Evolutionary conservation across 2,888 invertebrate species (phyloP).

Genomic region (Osmoderma eremita): DNA sequence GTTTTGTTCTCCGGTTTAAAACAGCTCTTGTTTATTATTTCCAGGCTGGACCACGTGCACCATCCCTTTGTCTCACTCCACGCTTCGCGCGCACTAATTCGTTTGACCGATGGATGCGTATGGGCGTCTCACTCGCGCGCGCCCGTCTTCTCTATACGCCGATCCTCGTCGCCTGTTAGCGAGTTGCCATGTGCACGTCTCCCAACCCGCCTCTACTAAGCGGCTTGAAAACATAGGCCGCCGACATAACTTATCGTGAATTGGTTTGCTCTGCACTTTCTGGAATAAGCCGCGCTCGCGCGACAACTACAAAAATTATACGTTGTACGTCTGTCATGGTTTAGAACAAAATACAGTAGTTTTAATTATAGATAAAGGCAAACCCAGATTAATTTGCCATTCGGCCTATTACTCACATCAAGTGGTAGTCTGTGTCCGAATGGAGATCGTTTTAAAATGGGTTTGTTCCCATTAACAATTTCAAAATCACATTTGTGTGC

Average conservation of each 20-base stretch:
- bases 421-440: not conserved
- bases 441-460: not conserved
- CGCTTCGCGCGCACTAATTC: constrained; percentile 45
- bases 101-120: constrained; percentile 48
- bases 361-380: constrained; percentile 25
- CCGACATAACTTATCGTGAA: constrained; percentile 55
- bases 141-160: constrained; percentile 21
- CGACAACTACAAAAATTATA: constrained; percentile 36
- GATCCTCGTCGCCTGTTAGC: constrained; percentile 54
- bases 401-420: constrained; percentile 24
- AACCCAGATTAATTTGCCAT: constrained; percentile 27
- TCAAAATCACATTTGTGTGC: no score
- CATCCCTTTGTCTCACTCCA: constrained; percentile 46
- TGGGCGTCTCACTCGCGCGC: constrained; percentile 46
- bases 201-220: constrained; percentile 53
- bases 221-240: constrained; percentile 58
- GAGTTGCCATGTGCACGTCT: constrained; percentile 55
- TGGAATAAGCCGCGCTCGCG: constrained; percentile 22
- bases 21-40: constrained; percentile 63
- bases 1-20: constrained; percentile 61
- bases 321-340: constrained; percentile 4
- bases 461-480: constrained; percentile 6
- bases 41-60: constrained; percentile 54
- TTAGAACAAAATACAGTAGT: constrained; percentile 25
- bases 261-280: constrained; percentile 48